A percentile compares a stretch with the other conserved stretches of the same genome.
These are phyloP conservation scores for Syngnathus acus DNA, from an alignment of 2,797 vertebrate species.

Conservation along the genomic window DNA sequence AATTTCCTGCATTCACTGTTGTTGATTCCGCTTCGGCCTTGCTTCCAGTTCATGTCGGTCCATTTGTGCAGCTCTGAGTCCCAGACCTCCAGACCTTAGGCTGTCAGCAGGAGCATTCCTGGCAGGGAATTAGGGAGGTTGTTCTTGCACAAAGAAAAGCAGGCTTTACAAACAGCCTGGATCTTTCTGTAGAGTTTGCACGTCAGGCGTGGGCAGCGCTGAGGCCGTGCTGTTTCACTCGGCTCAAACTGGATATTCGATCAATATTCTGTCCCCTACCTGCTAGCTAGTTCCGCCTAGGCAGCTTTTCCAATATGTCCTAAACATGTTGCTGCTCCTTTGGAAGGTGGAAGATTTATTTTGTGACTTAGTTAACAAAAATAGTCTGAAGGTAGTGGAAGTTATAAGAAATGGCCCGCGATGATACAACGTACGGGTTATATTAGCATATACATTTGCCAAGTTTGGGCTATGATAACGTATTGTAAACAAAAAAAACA, in stretches of 20 bases:
- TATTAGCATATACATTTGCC: too few species aligned
- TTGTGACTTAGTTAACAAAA: background rate
- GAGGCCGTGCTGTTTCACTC: slow-evolving; percentile 50
- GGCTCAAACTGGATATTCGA: slow-evolving; percentile 61
- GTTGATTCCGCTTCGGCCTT: slow-evolving; percentile 35
- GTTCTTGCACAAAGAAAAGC: background rate
- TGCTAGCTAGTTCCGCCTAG: slow-evolving; percentile 43
- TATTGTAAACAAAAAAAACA: too few species aligned
- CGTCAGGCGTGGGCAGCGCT: slow-evolving; percentile 47
- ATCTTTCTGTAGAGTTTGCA: slow-evolving; percentile 57
- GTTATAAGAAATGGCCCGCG: too few species aligned
- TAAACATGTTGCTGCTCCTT: background rate
- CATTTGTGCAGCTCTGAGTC: slow-evolving; percentile 58
- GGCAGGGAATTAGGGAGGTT: slow-evolving; percentile 1
- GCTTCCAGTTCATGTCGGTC: slow-evolving; percentile 39
- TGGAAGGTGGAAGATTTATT: background rate
- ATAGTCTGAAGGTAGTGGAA: background rate
- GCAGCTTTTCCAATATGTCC: slow-evolving; percentile 4
- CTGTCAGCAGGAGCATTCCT: slow-evolving; percentile 45
- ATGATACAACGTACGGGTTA: too few species aligned
- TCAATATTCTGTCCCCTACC: slow-evolving; percentile 65
- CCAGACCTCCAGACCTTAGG: slow-evolving; percentile 54
- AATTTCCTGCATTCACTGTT: slow-evolving; percentile 50
- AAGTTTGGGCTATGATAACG: too few species aligned
- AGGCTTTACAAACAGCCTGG: background rate